Conservation (phyloP, 2,797 vertebrate genomes). For the Paramormyrops hopkinsi region DNA sequence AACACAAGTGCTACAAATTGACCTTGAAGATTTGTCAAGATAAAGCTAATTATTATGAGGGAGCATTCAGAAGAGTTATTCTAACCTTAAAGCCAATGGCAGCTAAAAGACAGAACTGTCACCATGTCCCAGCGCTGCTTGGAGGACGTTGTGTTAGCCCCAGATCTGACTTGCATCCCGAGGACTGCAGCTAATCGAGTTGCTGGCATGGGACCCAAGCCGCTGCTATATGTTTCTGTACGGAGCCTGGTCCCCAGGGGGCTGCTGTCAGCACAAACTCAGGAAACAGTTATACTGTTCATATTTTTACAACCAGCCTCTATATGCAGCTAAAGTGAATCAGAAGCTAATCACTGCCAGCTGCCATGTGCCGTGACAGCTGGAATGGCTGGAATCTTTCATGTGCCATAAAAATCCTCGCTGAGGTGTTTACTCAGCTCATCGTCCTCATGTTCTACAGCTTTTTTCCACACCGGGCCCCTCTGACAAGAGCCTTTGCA, state of each 20-base stretch:
- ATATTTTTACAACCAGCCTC: constrained; percentile 76
- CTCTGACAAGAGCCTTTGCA: constrained; percentile 35
- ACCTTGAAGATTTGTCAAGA: constrained; percentile 5
- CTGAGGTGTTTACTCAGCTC: constrained; percentile 56
- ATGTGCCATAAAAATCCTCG: constrained; percentile 59
- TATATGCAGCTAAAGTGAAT: constrained; percentile 81
- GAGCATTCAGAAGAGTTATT: not conserved
- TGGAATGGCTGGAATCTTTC: constrained; percentile 78
- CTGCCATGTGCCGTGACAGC: constrained; percentile 55
- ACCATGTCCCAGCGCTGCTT: not conserved
- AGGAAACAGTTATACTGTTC: constrained; percentile 86
- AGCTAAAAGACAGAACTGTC: not conserved
- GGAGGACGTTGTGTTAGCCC: constrained; percentile 10
- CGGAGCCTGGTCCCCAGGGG: constrained; percentile 67
- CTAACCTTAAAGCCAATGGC: not conserved
- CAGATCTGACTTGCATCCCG: constrained; percentile 33
- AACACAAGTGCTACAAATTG: constrained; percentile 6
- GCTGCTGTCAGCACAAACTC: constrained; percentile 86
- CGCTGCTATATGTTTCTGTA: constrained; percentile 72
- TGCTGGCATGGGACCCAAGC: constrained; percentile 60
- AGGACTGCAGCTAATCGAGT: constrained; percentile 58
- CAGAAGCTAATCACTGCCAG: constrained; percentile 84
- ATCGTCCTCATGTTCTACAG: constrained; percentile 42
- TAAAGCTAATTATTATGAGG: not conserved
- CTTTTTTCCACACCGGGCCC: constrained; percentile 35